Evolutionary conservation across 2,797 vertebrate genomes (phyloP).

Genomic region (Ctenochaetus hawaiiensis): DNA sequence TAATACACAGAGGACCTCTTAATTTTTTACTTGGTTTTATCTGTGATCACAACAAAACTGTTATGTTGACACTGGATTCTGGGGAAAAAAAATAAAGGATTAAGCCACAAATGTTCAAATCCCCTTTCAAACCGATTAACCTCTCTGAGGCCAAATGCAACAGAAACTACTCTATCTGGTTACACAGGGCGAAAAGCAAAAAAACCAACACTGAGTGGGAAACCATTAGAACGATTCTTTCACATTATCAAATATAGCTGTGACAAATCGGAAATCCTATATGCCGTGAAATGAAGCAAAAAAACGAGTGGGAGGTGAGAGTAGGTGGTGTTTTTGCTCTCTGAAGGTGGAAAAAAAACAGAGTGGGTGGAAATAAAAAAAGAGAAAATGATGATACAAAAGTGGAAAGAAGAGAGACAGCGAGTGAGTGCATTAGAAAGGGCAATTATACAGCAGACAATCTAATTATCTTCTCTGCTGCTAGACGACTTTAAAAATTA

Average conservation of each 20-base stretch:
- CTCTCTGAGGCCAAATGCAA: slow-evolving; percentile 20
- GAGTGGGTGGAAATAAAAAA: slow-evolving; percentile 65
- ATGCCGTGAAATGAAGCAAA: slow-evolving; percentile 64
- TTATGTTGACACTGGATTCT: background rate
- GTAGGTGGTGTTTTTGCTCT: slow-evolving; percentile 64
- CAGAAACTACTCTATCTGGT: slow-evolving; percentile 1
- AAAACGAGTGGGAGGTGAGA: slow-evolving; percentile 60
- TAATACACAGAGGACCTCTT: no score
- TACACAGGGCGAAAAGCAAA: slow-evolving; percentile 5
- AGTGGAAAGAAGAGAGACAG: slow-evolving; percentile 31
- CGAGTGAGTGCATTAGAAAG: slow-evolving; percentile 46
- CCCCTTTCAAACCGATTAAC: slow-evolving; percentile 37
- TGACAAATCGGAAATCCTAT: slow-evolving; percentile 67
- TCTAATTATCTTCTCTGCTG: slow-evolving; percentile 41
- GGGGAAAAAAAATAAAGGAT: background rate
- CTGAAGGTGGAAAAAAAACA: slow-evolving; percentile 56
- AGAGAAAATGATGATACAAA: slow-evolving; percentile 26
- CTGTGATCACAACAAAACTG: background rate
- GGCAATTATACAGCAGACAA: slow-evolving; percentile 54
- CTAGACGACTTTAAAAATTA: slow-evolving; percentile 22
- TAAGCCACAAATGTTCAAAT: slow-evolving; percentile 12
- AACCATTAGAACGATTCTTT: slow-evolving; percentile 49
- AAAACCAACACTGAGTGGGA: slow-evolving; percentile 33
- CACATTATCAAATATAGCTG: slow-evolving; percentile 62
- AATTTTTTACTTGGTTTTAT: no score